Evolutionary conservation across 92 coral and sea anemone species (phyloP).

Genomic region (Nematostella vectensis): DNA sequence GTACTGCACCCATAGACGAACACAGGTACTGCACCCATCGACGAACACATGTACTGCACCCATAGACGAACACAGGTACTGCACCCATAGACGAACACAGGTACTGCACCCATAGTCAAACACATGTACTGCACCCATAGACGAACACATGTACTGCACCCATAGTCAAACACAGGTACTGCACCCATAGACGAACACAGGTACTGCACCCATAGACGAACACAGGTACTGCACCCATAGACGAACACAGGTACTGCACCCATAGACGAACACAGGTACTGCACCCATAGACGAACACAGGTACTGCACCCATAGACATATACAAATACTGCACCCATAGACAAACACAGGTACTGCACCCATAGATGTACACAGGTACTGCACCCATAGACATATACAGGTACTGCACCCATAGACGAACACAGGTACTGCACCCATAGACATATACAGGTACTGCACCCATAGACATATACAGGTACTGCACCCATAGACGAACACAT

Average conservation of each 20-base stretch:
- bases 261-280: background rate
- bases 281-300: too few species aligned
- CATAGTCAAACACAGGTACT: background rate
- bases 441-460: constrained; percentile 76
- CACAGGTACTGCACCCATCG: constrained; percentile 74
- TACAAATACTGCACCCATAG: constrained; percentile 15
- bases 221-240: constrained; percentile 68
- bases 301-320: constrained; percentile 59
- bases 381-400: constrained; percentile 50
- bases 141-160: constrained; percentile 26
- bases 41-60: constrained; percentile 26
- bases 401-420: constrained; percentile 3
- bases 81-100: too few species aligned
- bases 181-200: too few species aligned
- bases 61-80: background rate
- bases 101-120: constrained; percentile 79
- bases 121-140: constrained; percentile 68
- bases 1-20: constrained; percentile 77
- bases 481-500: background rate
- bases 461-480: constrained; percentile 42
- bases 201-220: constrained; percentile 77
- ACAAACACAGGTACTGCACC: background rate
- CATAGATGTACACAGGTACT: too few species aligned
- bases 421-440: background rate
- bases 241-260: constrained; percentile 28